Evolutionary conservation across 1,140 invertebrate species (phyloP).

Genomic region (Procambarus clarkii): DNA sequence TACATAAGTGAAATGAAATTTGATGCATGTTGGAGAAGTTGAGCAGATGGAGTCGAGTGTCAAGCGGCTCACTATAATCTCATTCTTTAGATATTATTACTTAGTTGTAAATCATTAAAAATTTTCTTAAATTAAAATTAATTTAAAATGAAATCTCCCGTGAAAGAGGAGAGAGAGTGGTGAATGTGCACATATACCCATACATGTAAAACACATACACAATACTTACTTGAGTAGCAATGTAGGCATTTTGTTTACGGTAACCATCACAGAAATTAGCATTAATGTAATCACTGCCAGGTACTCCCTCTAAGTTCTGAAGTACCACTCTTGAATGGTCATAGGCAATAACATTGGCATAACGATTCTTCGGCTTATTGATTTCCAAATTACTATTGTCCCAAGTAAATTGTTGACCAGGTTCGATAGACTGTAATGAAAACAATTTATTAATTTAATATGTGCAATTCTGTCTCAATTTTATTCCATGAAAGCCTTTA

Average conservation of each 20-base stretch:
- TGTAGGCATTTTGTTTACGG: slow-evolving; percentile 95
- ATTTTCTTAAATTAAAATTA: too few species aligned
- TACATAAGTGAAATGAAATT: too few species aligned
- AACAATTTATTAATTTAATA: neutral
- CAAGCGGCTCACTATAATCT: too few species aligned
- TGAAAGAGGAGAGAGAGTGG: too few species aligned
- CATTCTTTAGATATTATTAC: too few species aligned
- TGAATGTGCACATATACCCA: too few species aligned
- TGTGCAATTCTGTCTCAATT: too few species aligned
- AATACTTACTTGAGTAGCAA: slow-evolving; percentile 86
- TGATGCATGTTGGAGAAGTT: too few species aligned
- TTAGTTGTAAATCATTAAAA: too few species aligned
- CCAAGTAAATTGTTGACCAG: slow-evolving; percentile 99
- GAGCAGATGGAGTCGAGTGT: too few species aligned
- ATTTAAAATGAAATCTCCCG: too few species aligned
- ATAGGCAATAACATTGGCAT: slow-evolving; percentile 99
- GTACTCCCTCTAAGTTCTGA: slow-evolving; percentile 83
- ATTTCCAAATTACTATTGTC: slow-evolving; percentile 98
- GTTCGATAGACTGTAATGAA: slow-evolving; percentile 88
- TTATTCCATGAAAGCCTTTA: too few species aligned
- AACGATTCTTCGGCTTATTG: slow-evolving; percentile 99
- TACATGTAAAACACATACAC: neutral
- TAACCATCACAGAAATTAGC: slow-evolving; percentile 99
- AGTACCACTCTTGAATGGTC: slow-evolving; percentile 99
- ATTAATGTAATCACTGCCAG: slow-evolving; percentile 98